phyloP scores from a whole-genome alignment of 2,113 vertebrate species.

The Otis tarda region DNA sequence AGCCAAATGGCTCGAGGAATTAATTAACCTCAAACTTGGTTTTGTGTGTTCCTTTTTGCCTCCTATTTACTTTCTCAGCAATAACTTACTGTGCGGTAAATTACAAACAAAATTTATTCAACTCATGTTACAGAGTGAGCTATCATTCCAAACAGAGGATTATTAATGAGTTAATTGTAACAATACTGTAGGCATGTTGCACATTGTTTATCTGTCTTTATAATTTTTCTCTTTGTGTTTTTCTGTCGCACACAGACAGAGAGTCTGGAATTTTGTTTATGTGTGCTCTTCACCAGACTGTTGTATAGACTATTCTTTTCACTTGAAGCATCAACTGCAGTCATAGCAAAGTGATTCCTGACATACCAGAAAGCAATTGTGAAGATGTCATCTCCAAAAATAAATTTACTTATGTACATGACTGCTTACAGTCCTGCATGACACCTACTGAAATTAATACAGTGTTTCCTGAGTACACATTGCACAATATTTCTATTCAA shows the following conservation, averaged over 20 bases:
- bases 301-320: constrained; percentile 22
- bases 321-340: neutral
- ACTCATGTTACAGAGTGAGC: neutral
- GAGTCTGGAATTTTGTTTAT: constrained; percentile 18
- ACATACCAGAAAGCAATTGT: constrained; percentile 24
- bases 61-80: constrained; percentile 21
- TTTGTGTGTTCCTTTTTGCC: neutral
- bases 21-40: neutral
- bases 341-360: constrained; percentile 31
- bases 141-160: neutral
- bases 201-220: neutral
- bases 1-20: neutral
- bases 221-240: neutral
- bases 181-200: neutral
- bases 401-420: neutral
- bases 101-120: neutral
- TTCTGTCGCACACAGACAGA: neutral
- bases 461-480: constrained; percentile 19
- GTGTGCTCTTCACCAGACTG: neutral
- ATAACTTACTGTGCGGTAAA: neutral
- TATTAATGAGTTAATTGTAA: neutral
- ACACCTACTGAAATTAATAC: constrained; percentile 21
- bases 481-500: neutral
- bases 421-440: neutral
- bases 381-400: constrained; percentile 45